Percentiles rank a stretch among this genome's conserved stretches.
Evolutionary conservation across 2,797 vertebrate species (phyloP).

Genomic region (Lycodopsis pacificus): DNA sequence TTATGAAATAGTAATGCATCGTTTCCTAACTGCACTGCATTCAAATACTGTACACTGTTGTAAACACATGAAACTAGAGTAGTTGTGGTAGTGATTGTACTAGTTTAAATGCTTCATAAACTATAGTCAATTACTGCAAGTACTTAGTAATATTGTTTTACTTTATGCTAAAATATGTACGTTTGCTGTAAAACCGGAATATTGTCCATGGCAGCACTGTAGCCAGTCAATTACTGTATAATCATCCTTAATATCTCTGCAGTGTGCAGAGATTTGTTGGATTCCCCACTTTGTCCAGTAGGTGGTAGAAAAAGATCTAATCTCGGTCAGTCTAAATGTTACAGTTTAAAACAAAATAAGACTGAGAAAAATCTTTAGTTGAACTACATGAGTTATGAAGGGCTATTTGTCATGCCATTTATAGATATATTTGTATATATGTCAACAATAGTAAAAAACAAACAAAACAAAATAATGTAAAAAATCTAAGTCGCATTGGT

Average conservation of each 20-base stretch:
- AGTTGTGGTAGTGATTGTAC: not conserved
- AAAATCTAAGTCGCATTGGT: not conserved
- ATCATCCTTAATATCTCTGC: not conserved
- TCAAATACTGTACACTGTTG: not conserved
- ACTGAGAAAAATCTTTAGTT: not conserved
- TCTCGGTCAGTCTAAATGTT: not conserved
- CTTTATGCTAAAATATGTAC: not conserved
- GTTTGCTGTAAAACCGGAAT: not conserved
- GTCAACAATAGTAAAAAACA: not conserved
- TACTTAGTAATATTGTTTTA: not conserved
- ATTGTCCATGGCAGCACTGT: not conserved
- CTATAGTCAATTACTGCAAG: not conserved
- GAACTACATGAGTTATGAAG: not conserved
- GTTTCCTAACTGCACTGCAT: not conserved
- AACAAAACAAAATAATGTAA: not conserved
- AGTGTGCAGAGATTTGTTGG: not conserved
- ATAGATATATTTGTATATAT: not conserved
- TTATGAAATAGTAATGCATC: not conserved
- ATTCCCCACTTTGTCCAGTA: constrained; percentile 38
- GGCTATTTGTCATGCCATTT: not conserved
- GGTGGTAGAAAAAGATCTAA: constrained; percentile 30
- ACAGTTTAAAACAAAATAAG: not conserved
- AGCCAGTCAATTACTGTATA: not conserved
- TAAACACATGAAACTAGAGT: not conserved
- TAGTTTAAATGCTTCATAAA: not conserved